phyloP scores from a whole-genome alignment of 2,888 invertebrate genomes.

The Tipula vernalis region DNA sequence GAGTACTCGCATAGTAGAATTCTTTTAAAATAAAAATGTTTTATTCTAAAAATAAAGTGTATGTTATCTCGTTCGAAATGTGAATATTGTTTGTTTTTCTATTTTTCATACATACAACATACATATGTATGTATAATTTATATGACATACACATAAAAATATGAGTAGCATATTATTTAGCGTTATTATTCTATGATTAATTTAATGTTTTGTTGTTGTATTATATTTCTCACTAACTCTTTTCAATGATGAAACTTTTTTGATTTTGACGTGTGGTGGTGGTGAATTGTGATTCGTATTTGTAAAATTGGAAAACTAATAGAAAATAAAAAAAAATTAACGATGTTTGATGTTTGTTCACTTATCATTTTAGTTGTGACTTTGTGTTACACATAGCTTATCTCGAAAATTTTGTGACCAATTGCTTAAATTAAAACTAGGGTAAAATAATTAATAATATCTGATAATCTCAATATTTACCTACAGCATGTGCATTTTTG shows the following conservation, averaged over 20 bases:
- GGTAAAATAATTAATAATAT: background rate
- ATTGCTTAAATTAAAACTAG: background rate
- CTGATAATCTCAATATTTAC: background rate
- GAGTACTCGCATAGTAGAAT: background rate
- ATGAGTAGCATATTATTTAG: background rate
- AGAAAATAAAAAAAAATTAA: no score
- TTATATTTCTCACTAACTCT: background rate
- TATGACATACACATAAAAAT: background rate
- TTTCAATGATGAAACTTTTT: background rate
- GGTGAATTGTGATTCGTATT: background rate
- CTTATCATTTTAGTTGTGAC: no score
- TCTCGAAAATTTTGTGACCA: background rate
- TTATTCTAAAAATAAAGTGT: background rate
- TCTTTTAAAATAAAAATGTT: background rate
- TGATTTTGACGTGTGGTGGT: background rate
- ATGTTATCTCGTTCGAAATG: background rate
- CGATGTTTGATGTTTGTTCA: no score
- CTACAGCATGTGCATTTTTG: background rate
- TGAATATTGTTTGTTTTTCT: background rate
- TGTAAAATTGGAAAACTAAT: background rate
- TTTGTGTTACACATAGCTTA: background rate
- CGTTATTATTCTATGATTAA: background rate
- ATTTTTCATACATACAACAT: background rate
- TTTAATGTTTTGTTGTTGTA: background rate
- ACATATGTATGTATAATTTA: background rate